A percentile compares a stretch with the other conserved stretches of the same genome.
Evolutionary conservation across 2,113 vertebrate genomes (phyloP).

Genomic region (Clarias batrachus): DNA sequence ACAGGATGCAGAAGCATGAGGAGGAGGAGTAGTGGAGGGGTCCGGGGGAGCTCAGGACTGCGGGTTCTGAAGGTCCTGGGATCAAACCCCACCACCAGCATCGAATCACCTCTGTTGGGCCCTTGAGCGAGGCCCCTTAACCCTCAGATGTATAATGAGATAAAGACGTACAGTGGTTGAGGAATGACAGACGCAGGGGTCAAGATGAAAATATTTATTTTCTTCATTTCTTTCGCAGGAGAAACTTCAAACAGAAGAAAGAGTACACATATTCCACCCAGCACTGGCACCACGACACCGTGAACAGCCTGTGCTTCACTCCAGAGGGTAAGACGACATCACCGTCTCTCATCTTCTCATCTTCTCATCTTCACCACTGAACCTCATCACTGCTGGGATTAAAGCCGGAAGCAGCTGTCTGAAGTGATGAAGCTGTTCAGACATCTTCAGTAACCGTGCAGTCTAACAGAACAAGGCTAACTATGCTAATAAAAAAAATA

Average conservation of each 20-base stretch:
- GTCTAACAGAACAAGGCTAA: too few relatives aligned
- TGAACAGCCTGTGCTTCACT: constrained; percentile 85
- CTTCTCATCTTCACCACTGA: background rate
- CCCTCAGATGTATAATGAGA: too few relatives aligned
- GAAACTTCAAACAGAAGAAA: constrained; percentile 84
- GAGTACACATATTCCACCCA: constrained; percentile 85
- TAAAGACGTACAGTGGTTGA: background rate
- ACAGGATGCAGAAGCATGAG: too few relatives aligned
- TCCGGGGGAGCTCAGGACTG: too few relatives aligned
- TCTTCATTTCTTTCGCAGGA: constrained; percentile 70
- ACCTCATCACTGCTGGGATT: background rate
- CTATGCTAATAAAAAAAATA: too few relatives aligned
- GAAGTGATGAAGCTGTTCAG: background rate
- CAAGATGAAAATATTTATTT: background rate
- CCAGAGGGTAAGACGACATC: constrained; percentile 75
- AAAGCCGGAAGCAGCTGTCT: background rate
- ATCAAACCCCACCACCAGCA: too few relatives aligned
- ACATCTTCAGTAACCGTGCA: background rate
- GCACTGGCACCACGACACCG: constrained; percentile 88
- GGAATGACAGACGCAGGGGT: background rate
- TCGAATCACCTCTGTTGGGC: too few relatives aligned
- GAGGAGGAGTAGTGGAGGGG: too few relatives aligned
- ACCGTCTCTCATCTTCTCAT: background rate
- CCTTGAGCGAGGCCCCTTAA: too few relatives aligned
- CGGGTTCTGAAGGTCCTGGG: too few relatives aligned